These are phyloP conservation scores for Venustaconcha ellipsiformis DNA, from an alignment of 1,140 invertebrate species.

Conservation along the genomic window DNA sequence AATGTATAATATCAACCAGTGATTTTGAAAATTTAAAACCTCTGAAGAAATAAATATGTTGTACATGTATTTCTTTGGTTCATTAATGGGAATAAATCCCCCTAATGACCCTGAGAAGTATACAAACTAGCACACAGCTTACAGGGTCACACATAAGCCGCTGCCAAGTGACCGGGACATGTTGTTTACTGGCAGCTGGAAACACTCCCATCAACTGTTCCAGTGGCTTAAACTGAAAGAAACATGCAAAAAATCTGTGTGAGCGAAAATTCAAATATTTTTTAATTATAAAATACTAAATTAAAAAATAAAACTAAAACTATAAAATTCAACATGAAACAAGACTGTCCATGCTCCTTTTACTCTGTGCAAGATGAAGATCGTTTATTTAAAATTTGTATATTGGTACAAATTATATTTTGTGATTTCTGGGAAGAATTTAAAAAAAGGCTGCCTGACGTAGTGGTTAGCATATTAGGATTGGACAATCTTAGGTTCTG, in stretches of 20 bases:
- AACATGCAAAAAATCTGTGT: neutral
- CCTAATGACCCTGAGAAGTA: neutral
- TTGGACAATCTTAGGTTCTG: neutral
- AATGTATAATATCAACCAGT: no score
- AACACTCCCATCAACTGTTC: slow-evolving; percentile 99
- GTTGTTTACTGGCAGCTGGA: slow-evolving; percentile 94
- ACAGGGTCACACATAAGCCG: slow-evolving; percentile 92
- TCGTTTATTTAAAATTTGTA: no score
- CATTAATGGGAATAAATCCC: no score
- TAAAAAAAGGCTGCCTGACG: neutral
- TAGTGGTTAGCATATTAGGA: neutral
- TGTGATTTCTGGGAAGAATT: neutral
- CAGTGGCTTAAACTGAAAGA: slow-evolving; percentile 89
- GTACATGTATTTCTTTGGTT: no score
- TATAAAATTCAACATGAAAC: no score
- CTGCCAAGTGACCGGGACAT: slow-evolving; percentile 95
- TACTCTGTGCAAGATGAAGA: no score
- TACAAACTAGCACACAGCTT: slow-evolving; percentile 65
- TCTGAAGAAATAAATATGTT: no score
- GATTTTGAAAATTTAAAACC: no score
- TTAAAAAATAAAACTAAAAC: neutral
- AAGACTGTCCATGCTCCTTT: no score
- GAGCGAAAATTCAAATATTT: neutral
- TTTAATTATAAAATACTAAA: neutral
- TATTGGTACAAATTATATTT: neutral